Evolutionary conservation across 1,140 invertebrate species (phyloP), one percentile per base, ranked within the genome.

Genomic region (Drosophila repleta): DNA sequence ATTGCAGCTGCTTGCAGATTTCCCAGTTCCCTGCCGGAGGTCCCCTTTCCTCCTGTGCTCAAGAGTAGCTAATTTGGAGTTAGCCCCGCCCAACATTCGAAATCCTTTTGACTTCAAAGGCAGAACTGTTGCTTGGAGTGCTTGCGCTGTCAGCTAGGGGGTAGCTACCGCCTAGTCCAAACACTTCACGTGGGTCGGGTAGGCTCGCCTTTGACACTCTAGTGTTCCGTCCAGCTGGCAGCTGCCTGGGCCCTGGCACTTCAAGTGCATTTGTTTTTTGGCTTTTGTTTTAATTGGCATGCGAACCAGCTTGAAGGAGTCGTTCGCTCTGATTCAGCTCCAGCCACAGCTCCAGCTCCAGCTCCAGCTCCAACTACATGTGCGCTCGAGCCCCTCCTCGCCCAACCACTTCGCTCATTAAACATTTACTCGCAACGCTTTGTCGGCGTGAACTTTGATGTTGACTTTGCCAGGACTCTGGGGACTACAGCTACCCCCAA

Each of bases 391-490:
- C 45, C 49, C 53, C 71, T 24, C 46, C 24, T 7, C 58, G 3
- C n/a, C 29, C 39, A 15, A 21, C 24, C 51, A 53, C 56, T 66
- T 57, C 79, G 69, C 84, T 88, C 83, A 88, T 88, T 88, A 88
- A 88, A 88, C 79, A 88, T 88, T 88, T 89, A 89, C 83, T 77
- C 64, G 63, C 79, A 76, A 83, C 79, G 84, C 84, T 88, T 88
- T 88, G 83, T 88, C 83, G 83, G 83, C 83, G 83, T 89, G 83
- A 88, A 88, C 83, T 89, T 88, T 88, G 83, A 88, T 88, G 83
- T 88, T 87, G 83, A 87, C 79, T 87, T 74, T 87, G 79, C 55
- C 61, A 71, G 68, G 68, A 57, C 53, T 52, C 53, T 39, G 43
- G 52, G 60, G 29, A 29, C 15, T 70, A 20, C 55, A 32, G n/a